Evolutionary conservation across 2,113 vertebrate species (phyloP).

Genomic region (Ctenomys sociabilis): DNA sequence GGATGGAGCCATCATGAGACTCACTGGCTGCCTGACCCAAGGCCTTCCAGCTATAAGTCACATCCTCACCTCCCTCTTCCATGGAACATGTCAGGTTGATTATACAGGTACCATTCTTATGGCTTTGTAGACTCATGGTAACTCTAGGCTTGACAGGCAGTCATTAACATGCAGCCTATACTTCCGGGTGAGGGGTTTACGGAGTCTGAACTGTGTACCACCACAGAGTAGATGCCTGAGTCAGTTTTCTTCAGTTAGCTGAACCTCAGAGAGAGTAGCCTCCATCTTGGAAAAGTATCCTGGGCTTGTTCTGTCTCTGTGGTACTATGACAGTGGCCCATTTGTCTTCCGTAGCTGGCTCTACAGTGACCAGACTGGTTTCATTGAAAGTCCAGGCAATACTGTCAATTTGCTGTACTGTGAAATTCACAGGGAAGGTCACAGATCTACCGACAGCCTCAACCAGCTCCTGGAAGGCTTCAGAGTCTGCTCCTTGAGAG

Average conservation of each 20-base stretch:
- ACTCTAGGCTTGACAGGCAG: constrained; percentile 63
- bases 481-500: not conserved
- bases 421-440: constrained; percentile 59
- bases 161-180: constrained; percentile 70
- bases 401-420: not conserved
- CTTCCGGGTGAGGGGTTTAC: not conserved
- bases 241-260: constrained; percentile 65
- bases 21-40: not conserved
- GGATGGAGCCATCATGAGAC: constrained; percentile 5
- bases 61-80: constrained; percentile 62
- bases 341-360: accelerated
- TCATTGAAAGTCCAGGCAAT: constrained; percentile 67
- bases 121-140: not conserved
- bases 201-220: not conserved
- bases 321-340: not conserved
- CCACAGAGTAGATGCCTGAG: constrained; percentile 59
- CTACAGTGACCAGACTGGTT: not conserved
- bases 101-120: constrained; percentile 64
- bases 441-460: constrained; percentile 62
- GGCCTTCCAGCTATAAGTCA: constrained; percentile 72
- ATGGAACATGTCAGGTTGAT: constrained; percentile 70
- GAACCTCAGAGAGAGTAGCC: constrained; percentile 54
- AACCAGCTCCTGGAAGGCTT: not conserved
- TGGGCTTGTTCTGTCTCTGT: constrained; percentile 36
- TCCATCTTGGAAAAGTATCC: not conserved